Percentiles rank a stretch among this genome's conserved stretches.
Evolutionary conservation across 2,113 vertebrate species (phyloP).

Genomic region (Lepisosteus oculatus): DNA sequence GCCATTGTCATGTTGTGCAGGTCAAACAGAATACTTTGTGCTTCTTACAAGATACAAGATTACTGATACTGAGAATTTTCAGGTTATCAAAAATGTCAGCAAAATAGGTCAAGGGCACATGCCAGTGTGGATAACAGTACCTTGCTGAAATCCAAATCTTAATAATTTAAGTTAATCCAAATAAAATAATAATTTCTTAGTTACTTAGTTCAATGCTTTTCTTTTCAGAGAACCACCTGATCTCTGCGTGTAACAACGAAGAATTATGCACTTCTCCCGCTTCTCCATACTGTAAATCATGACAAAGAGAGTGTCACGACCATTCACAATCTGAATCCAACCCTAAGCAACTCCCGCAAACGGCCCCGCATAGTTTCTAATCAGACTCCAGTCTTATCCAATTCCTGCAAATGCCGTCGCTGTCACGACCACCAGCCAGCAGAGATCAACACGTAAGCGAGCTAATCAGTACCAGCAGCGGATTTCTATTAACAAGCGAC

Average conservation of each 20-base stretch:
- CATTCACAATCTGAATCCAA: too few relatives aligned
- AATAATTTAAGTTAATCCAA: too few relatives aligned
- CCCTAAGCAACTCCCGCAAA: too few relatives aligned
- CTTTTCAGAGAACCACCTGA: neutral
- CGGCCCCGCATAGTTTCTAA: too few relatives aligned
- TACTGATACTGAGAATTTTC: neutral
- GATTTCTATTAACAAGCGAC: too few relatives aligned
- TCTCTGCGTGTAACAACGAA: neutral
- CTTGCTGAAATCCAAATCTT: neutral
- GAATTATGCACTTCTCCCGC: neutral
- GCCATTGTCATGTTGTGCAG: neutral
- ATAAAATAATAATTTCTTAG: neutral
- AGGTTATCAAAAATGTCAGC: neutral
- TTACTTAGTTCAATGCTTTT: neutral
- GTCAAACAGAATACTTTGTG: neutral
- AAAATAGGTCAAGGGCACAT: neutral
- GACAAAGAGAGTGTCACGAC: neutral
- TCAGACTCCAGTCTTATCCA: too few relatives aligned
- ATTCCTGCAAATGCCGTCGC: too few relatives aligned
- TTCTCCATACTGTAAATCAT: neutral
- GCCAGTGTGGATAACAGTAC: neutral
- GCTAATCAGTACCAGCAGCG: too few relatives aligned
- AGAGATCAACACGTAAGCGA: too few relatives aligned
- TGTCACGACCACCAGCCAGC: too few relatives aligned
- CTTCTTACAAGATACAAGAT: neutral